Percentiles rank a stretch among this genome's conserved stretches.
These are phyloP conservation scores for Synanthedon myopaeformis DNA, from an alignment of 2,888 invertebrate genomes.

Conservation along the genomic window DNA sequence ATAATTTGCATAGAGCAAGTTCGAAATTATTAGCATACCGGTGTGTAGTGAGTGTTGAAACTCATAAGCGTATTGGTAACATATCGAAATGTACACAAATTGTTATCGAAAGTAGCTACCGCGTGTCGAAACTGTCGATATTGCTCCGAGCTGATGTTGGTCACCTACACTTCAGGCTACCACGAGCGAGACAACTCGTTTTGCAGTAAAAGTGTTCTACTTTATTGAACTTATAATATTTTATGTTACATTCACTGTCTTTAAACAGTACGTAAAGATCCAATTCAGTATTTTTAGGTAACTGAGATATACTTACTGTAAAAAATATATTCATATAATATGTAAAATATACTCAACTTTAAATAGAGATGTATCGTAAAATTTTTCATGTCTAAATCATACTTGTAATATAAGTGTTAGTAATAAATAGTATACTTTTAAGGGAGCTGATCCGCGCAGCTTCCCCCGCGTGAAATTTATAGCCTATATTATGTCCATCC, in stretches of 20 bases:
- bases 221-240: background rate
- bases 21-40: constrained; percentile 10
- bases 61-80: constrained; percentile 5
- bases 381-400: no score
- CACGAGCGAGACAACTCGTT: constrained; percentile 23
- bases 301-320: no score
- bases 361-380: no score
- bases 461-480: no score
- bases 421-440: no score
- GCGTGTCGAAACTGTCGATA: constrained; percentile 35
- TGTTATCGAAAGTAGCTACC: constrained; percentile 34
- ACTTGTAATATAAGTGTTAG: no score
- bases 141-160: constrained; percentile 24
- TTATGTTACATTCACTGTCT: no score
- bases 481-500: no score
- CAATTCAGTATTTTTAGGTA: constrained; percentile 8
- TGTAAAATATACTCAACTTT: no score
- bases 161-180: constrained; percentile 49
- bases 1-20: constrained; percentile 4
- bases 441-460: no score
- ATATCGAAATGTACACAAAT: constrained; percentile 15
- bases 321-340: no score
- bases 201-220: constrained; percentile 20
- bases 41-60: constrained; percentile 5
- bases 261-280: background rate